Evolutionary conservation across 1,140 invertebrate species (phyloP), one percentile per base, ranked within the genome.

Genomic region (Drosophila ambigua): DNA sequence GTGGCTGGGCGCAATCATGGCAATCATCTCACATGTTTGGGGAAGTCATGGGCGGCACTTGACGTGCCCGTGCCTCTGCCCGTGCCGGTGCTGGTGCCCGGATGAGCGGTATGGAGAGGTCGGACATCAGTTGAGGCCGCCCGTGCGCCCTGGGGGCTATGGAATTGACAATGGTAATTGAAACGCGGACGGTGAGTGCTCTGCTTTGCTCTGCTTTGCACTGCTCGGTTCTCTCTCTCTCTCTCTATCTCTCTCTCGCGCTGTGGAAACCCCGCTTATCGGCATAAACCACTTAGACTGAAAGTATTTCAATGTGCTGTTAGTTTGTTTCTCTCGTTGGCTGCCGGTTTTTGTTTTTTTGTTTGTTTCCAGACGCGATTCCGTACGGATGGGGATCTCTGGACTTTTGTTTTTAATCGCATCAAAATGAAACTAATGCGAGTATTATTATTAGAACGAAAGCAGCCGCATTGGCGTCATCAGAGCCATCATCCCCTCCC

Each of bases 81-180:
- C 31, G 46, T 51, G 52, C 46, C 26, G 43, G 35, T 8, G 24
- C 43, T 46, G 8, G 31, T 39, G 35, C 24, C 20, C 44, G 24
- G 52, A 23, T 35, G 35, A 52, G 20, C 20, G 20, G 20, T 1
- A 20, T 20, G 20, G 20, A 20, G 20, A 20, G 20, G 20, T 20
- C 26, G 20, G 44, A 28, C 24, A 52, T 35, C 54, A 44, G 35
- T 53, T 16, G 46, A n/a, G 39, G 41, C 44, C 11, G 62, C 48
- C 35, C n/a, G 16, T 28, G 35, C 39, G n/a, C 24, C 41, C 43
- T 13, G 44, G 59, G 31, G 39, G 41, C 50, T 44, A 24, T 11
- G 48, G 64, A 72, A 84, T 84, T 84, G 81, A 84, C 81, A 84
- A 84, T 81, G 77, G 81, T 77, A 85, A 85, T 82, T 82, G 79